Conservation (phyloP, 2,888 invertebrate species). For the Philonicus albiceps region DNA sequence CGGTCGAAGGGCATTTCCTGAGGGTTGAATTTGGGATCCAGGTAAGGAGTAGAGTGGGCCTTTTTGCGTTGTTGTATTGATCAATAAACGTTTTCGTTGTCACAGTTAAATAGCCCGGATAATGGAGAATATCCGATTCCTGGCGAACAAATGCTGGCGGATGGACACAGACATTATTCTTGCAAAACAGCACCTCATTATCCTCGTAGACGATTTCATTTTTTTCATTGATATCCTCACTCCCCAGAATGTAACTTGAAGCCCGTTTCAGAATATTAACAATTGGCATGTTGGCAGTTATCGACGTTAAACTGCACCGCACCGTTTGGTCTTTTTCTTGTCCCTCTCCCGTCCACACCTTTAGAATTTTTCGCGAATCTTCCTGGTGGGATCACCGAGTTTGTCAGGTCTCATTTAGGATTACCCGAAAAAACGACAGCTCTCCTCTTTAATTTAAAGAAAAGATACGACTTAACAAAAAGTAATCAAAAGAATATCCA, state of each 20-base stretch:
- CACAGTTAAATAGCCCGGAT: conserved; percentile 91
- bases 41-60: conserved; percentile 85
- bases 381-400: neutral
- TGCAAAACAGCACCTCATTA: conserved; percentile 87
- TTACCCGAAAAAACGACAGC: neutral
- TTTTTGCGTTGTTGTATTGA: conserved; percentile 77
- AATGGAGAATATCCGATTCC: conserved; percentile 84
- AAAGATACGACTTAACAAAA: neutral
- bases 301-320: neutral
- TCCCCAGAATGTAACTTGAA: conserved; percentile 79
- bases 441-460: neutral
- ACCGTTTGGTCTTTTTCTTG: neutral
- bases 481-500: neutral
- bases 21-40: conserved; percentile 95
- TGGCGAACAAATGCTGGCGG: conserved; percentile 85
- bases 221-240: conserved; percentile 70
- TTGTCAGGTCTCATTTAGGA: neutral
- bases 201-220: conserved; percentile 75
- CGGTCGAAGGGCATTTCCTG: conserved; percentile 81
- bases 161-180: conserved; percentile 98
- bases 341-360: neutral
- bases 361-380: neutral
- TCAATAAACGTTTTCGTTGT: conserved; percentile 82
- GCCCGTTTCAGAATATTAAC: conserved; percentile 79
- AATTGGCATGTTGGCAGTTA: conserved; percentile 71